These are phyloP conservation scores for Nasonovia ribisnigri DNA, from an alignment of 2,888 invertebrate genomes.

Conservation along the genomic window DNA sequence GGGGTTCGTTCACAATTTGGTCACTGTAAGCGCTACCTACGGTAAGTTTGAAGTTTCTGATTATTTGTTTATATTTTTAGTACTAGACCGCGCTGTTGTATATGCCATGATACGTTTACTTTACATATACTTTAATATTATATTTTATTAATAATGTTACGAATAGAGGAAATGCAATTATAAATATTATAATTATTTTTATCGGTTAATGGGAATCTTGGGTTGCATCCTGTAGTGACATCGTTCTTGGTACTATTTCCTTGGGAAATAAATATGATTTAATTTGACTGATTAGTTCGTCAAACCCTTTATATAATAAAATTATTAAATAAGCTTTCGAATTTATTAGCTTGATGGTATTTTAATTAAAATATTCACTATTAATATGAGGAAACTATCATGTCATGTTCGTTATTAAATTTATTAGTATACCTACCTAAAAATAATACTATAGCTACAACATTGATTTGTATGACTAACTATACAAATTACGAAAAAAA, in stretches of 20 bases:
- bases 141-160: not conserved
- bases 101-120: not conserved
- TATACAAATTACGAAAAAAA: not conserved
- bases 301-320: not conserved
- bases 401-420: not conserved
- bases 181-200: conserved; percentile 14
- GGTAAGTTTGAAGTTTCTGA: not conserved
- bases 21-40: not conserved
- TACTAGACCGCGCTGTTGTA: not conserved
- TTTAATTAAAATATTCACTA: not conserved
- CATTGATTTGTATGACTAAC: not conserved
- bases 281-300: not conserved
- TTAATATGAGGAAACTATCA: not conserved
- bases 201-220: not conserved
- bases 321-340: not conserved
- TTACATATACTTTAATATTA: not conserved
- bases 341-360: not conserved
- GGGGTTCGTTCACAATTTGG: not conserved
- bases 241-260: conserved; percentile 32
- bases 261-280: conserved; percentile 9
- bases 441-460: too few species aligned
- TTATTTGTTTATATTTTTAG: too few species aligned
- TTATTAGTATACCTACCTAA: not conserved
- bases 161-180: not conserved
- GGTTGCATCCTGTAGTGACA: not conserved